Evolutionary conservation across 2,797 vertebrate genomes (phyloP).

Genomic region (Tamandua tetradactyla): DNA sequence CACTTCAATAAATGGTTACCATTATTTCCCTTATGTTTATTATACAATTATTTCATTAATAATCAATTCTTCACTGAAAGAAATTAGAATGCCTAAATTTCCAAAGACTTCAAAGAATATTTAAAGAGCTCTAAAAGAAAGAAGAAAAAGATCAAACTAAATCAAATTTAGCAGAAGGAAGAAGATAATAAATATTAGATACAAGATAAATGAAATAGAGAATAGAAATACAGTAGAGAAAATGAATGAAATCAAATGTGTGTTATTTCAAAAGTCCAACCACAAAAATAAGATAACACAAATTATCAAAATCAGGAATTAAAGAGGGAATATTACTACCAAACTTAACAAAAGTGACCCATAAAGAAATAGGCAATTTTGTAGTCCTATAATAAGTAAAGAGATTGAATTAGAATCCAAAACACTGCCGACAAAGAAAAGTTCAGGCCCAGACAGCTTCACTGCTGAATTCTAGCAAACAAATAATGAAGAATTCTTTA

Average conservation of each 20-base stretch:
- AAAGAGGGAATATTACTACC: background rate
- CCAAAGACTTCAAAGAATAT: background rate
- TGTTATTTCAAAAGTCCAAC: background rate
- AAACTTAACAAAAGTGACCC: background rate
- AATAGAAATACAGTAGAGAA: too few relatives aligned
- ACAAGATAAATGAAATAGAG: background rate
- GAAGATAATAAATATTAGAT: background rate
- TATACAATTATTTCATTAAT: background rate
- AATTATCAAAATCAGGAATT: background rate
- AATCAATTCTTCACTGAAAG: background rate
- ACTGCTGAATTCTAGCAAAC: background rate
- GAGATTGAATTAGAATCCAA: background rate
- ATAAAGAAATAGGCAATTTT: background rate
- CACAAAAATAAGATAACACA: background rate
- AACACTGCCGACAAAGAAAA: background rate
- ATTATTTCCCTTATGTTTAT: background rate
- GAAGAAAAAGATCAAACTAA: background rate
- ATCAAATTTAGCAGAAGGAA: background rate
- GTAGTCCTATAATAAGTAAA: background rate
- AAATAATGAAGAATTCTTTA: background rate
- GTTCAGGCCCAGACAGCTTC: too few relatives aligned
- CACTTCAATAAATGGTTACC: background rate
- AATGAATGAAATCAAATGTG: background rate
- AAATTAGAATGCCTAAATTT: slow-evolving; percentile 23
- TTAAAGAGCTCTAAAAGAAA: background rate